Evolutionary conservation across 23 tunicate genomes (phyloP).

Genomic region (Oikopleura dioica): DNA sequence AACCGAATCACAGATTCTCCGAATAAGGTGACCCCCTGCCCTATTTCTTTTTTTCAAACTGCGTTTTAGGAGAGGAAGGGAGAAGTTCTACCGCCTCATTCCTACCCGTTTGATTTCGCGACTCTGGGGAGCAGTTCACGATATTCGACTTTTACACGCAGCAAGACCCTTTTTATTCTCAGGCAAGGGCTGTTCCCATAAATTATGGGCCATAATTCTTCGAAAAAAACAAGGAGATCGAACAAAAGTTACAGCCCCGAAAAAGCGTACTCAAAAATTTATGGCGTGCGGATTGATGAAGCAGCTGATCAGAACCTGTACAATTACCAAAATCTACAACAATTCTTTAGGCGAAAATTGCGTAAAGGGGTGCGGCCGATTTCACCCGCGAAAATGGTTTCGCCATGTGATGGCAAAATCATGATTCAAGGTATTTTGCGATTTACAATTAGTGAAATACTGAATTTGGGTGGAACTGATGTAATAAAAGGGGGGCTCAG

Average conservation of each 20-base stretch:
- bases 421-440: too few relatives aligned
- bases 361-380: not conserved
- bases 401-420: conserved; percentile 7
- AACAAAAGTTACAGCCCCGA: too few relatives aligned
- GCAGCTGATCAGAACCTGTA: not conserved
- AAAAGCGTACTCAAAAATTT: not conserved
- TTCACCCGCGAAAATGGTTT: not conserved
- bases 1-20: not conserved
- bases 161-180: not conserved
- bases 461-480: too few relatives aligned
- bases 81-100: not conserved
- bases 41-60: too few relatives aligned
- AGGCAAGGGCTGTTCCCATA: too few relatives aligned
- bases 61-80: not conserved
- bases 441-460: too few relatives aligned
- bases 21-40: not conserved
- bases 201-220: too few relatives aligned
- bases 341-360: not conserved
- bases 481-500: too few relatives aligned
- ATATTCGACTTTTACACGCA: not conserved
- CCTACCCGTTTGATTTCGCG: not conserved
- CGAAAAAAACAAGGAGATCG: too few relatives aligned
- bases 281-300: not conserved
- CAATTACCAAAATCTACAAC: not conserved
- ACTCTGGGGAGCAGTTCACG: not conserved